Conservation (phyloP, 2,797 vertebrate genomes). For the Macropus fuliginosus region DNA sequence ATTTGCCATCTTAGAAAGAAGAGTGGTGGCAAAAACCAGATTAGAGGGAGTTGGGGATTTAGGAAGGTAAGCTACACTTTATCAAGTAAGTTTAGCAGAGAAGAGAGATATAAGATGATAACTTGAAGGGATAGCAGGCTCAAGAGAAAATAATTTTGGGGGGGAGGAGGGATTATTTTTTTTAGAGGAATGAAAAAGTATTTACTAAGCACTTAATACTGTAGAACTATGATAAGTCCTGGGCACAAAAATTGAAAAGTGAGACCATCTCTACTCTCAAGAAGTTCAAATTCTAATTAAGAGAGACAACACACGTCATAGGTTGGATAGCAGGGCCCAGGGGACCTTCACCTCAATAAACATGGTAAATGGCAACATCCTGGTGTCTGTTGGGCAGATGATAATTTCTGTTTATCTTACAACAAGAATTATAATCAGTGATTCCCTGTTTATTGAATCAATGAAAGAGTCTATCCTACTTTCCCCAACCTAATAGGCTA, state of each 20-base stretch:
- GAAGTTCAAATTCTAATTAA: neutral
- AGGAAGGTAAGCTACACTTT: neutral
- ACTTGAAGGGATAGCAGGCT: neutral
- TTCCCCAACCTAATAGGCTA: neutral
- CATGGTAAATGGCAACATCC: neutral
- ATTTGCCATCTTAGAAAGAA: neutral
- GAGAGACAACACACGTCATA: neutral
- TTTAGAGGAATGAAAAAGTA: neutral
- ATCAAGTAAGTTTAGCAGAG: neutral
- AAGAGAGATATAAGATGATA: neutral
- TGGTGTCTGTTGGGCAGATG: neutral
- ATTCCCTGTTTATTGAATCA: neutral
- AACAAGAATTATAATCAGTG: neutral
- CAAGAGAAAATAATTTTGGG: neutral
- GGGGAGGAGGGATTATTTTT: neutral
- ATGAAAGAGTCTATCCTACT: neutral
- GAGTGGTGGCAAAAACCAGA: neutral
- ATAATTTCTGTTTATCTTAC: neutral
- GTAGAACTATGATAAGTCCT: neutral
- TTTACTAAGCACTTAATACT: neutral
- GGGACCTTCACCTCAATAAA: neutral
- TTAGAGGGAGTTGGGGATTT: neutral
- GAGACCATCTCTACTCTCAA: neutral
- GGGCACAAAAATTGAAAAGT: neutral
- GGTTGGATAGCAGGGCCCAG: neutral